Base-by-base conservation (phyloP, 1,140 invertebrate genomes). In the Drosophila ogumai region DNA sequence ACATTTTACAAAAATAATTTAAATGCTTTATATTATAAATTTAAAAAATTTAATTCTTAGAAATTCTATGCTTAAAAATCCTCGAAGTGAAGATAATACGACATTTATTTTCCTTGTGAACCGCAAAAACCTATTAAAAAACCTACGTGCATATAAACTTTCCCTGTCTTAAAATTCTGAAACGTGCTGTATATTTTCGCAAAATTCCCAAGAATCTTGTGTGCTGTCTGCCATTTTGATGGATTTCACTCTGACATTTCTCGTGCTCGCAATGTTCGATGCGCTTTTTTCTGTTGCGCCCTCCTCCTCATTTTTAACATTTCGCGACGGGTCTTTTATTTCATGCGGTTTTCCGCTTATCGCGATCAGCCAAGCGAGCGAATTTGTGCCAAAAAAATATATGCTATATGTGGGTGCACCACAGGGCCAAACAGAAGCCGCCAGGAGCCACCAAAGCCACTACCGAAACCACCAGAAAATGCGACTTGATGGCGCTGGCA, bases 401-500 rank as follows among this genome's bases (percentile, higher is more conserved):
- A 75, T 74, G 54, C 73, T 73, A 76, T 67, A 88, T 87, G 82
- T 87, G 81, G 80, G 84, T 88, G 80, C 85, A 87, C 64, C 75
- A 63, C 40, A 19, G 49, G 17, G 7, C 4, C 17, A 43, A 50
- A 63, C 32, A 17, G 58, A 59, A 47, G 57, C 22, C 54, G 43
- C 13, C 65, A 59, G 36, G 19, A 50, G 25, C 40, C 32, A 31
- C 59, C 38, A 65, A 60, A 54, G 63, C 56, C 55, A 12, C 41
- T 44, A 49, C 25, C 22, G 57, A 63, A 31, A 66, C 34, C 46
- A 49, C 32, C 31, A 54, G 41, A 60, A 64, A 44, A 44, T 67
- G n/a, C 66, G 68, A 41, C 52, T 41, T 8, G 6, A 22, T 19
- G 68, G 66, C 66, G 66, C 66, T 58, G 74, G 66, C 74, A 82